These are phyloP conservation scores for Laodelphax striatellus DNA, from an alignment of 1,140 invertebrate species.

Conservation along the genomic window DNA sequence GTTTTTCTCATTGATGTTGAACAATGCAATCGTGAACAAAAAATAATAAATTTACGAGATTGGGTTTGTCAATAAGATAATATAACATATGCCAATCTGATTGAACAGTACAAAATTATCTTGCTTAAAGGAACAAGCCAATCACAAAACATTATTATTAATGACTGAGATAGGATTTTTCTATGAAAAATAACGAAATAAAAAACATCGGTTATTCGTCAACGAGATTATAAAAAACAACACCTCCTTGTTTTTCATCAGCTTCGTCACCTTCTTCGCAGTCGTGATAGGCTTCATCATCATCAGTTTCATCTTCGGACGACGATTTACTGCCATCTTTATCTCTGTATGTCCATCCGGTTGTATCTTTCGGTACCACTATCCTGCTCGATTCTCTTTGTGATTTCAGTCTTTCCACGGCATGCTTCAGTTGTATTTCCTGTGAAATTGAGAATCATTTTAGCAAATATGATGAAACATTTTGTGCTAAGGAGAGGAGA, in stretches of 20 bases:
- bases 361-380: slow-evolving; percentile 24
- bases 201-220: not conserved
- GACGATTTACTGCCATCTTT: slow-evolving; percentile 19
- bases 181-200: no score
- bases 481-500: slow-evolving; percentile 13
- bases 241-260: slow-evolving; percentile 32
- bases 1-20: no score
- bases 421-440: slow-evolving; percentile 36
- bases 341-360: slow-evolving; percentile 8
- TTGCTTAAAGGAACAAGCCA: no score
- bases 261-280: slow-evolving; percentile 30
- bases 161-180: no score
- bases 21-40: no score
- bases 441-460: slow-evolving; percentile 9
- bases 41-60: no score
- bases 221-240: slow-evolving; percentile 24
- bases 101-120: no score
- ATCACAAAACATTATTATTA: no score
- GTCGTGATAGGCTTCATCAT: slow-evolving; percentile 19
- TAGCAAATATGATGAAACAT: no score
- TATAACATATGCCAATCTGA: no score
- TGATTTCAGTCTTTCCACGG: slow-evolving; percentile 31
- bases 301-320: slow-evolving; percentile 22
- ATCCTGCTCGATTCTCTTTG: not conserved
- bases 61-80: no score